These are phyloP conservation scores for Thalassophryne amazonica DNA, from an alignment of 2,797 vertebrate genomes.

Conservation along the genomic window DNA sequence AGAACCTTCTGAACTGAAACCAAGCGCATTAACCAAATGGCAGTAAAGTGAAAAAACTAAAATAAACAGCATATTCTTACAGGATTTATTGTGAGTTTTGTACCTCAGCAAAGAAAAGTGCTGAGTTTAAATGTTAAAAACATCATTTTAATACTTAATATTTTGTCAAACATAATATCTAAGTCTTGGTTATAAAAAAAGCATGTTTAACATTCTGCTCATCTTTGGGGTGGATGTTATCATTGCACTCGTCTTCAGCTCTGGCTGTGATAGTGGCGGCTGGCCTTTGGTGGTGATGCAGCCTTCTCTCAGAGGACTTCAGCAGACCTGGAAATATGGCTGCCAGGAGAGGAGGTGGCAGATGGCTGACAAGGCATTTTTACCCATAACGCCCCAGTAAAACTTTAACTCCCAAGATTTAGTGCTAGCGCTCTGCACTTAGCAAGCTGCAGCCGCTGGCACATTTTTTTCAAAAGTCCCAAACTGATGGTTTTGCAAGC, in stretches of 20 bases:
- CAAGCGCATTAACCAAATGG: no score
- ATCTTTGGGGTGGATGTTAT: not conserved
- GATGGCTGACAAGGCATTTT: slow-evolving; percentile 99
- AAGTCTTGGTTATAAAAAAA: not conserved
- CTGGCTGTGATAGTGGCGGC: slow-evolving; percentile 84
- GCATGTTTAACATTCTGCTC: not conserved
- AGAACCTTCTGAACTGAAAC: no score
- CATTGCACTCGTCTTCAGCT: slow-evolving; percentile 6
- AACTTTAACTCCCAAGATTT: slow-evolving; percentile 99
- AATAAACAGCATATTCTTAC: no score
- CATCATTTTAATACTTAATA: not conserved
- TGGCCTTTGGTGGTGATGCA: slow-evolving; percentile 87
- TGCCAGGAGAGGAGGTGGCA: slow-evolving; percentile 96
- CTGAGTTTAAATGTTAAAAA: no score
- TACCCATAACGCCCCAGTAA: slow-evolving; percentile 99
- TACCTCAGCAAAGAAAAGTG: no score
- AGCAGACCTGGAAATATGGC: slow-evolving; percentile 96
- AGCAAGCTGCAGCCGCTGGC: slow-evolving; percentile 96
- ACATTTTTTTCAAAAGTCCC: slow-evolving; percentile 94
- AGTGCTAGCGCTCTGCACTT: slow-evolving; percentile 92
- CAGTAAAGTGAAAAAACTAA: no score
- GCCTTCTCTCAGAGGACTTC: slow-evolving; percentile 83
- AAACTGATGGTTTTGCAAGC: slow-evolving; percentile 98
- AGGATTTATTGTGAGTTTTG: no score
- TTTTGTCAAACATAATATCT: not conserved